Percentiles rank a stretch among this genome's conserved stretches.
Conservation (phyloP, 23 tunicate species). For the Trididemnum clinides region DNA sequence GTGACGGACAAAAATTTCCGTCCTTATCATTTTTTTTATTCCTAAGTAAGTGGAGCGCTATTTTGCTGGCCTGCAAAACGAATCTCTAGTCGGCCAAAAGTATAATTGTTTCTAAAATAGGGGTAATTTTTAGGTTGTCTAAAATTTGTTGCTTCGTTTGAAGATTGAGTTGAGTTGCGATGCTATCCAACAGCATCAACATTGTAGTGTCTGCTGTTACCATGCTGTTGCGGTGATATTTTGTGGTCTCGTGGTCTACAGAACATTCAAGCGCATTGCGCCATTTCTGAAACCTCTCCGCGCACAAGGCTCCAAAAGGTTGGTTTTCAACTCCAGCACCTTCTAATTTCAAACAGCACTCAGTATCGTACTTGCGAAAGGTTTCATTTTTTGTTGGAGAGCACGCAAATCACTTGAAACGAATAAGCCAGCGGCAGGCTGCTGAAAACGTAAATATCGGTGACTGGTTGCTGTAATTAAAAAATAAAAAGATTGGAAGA, state of each 20-base stretch:
- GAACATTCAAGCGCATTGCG: background rate
- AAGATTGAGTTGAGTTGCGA: background rate
- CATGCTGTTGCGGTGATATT: background rate
- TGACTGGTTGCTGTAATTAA: no score
- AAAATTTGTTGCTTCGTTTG: background rate
- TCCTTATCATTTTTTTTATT: background rate
- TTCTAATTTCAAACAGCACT: background rate
- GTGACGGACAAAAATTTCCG: slow-evolving; percentile 1
- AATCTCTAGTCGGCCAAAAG: background rate
- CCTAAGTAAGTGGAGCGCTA: background rate
- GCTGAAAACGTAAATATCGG: no score
- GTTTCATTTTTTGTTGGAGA: background rate
- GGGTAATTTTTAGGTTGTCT: slow-evolving; percentile 3
- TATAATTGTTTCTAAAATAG: background rate
- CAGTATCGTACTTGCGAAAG: background rate
- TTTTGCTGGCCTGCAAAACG: background rate
- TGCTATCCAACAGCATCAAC: background rate
- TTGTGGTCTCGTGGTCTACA: background rate
- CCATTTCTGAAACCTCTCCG: background rate
- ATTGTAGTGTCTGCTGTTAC: background rate
- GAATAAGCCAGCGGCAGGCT: no score
- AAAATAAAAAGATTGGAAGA: no score
- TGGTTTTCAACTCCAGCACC: background rate
- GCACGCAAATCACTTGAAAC: background rate
- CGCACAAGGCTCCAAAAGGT: background rate